A percentile compares a stretch with the other conserved stretches of the same genome.
These are phyloP conservation scores for Anadara kagoshimensis DNA, from an alignment of 1,140 invertebrate genomes.

Conservation along the genomic window DNA sequence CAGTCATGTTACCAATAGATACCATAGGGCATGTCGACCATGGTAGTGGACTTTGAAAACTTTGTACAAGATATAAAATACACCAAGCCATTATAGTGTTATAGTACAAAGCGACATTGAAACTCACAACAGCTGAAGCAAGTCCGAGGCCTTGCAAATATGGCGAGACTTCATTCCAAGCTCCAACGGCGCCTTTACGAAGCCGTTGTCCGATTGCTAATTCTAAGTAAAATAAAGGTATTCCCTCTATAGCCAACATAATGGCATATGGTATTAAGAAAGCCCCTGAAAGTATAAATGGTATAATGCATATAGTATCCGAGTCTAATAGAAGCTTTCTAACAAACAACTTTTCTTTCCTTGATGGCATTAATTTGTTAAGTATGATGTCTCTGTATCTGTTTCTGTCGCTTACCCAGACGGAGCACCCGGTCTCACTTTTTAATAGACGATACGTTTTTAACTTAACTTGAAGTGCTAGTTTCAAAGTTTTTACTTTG, in stretches of 20 bases:
- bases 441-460: no score
- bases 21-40: slow-evolving; percentile 86
- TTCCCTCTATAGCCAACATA: slow-evolving; percentile 73
- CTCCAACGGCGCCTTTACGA: slow-evolving; percentile 57
- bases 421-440: no score
- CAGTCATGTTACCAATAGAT: slow-evolving; percentile 40
- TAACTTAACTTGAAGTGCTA: no score
- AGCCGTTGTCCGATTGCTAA: slow-evolving; percentile 73
- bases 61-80: slow-evolving; percentile 87
- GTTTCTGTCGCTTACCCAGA: no score
- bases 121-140: slow-evolving; percentile 95
- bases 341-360: not conserved
- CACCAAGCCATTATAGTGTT: slow-evolving; percentile 99
- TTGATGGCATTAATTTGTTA: slow-evolving; percentile 6
- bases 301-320: not conserved
- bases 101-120: slow-evolving; percentile 99
- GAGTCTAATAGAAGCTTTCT: no score
- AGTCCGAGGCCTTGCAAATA: slow-evolving; percentile 87
- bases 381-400: no score
- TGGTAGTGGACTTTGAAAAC: slow-evolving; percentile 82
- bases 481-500: no score
- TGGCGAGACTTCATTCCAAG: slow-evolving; percentile 62
- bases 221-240: slow-evolving; percentile 76
- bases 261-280: slow-evolving; percentile 75
- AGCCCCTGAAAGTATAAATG: slow-evolving; percentile 74